Evolutionary conservation across 2,797 vertebrate genomes (phyloP), one percentile per base, ranked within the genome.

Genomic region (Rhinichthys osculus): DNA sequence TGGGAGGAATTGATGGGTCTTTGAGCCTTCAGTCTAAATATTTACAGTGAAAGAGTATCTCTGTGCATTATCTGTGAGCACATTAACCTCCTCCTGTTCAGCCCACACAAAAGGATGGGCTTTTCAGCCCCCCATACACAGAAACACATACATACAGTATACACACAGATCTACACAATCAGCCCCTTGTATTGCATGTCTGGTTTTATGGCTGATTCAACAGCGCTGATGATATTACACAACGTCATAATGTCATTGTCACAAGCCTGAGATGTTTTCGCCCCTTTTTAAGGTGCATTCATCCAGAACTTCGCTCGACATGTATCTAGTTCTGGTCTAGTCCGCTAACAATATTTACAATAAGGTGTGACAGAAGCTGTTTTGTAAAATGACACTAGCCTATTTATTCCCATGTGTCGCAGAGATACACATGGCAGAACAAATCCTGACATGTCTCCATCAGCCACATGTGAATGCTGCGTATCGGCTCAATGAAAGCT

Each of bases 11-110:
- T 74, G 82, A 64, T 88, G 87, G 88, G 27, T 86, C 83, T 77
- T 87, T 88, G 90, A 87, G 77, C 89, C 78, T 88, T 85, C 79
- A 59, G 6, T 91, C 73, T 89, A 93, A 92, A 93, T 92, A 93
- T 93, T 92, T 92, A 88, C 88, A 84, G 77, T 92, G 91, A 94
- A 93, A 92, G 88, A 85, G 83, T 71, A 64, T 90, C 86, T 42
- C 85, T 90, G 85, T 92, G 91, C 90, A 93, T 92, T 94, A 92
- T 92, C 87, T 90, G 86, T 87, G 90, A 89, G 82, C 91, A 87
- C 91, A 93, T 92, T 91, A 93, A 91, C 90, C 90, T 92, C 89
- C 88, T 90, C 88, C 89, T 91, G 42, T 93, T 86, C 82, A 88
- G 90, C 76, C 19, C 62, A 7, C 57, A 93, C 93, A 93, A 94